Base-by-base conservation (phyloP, 2,113 vertebrate genomes). In the Zapus hudsonius region DNA sequence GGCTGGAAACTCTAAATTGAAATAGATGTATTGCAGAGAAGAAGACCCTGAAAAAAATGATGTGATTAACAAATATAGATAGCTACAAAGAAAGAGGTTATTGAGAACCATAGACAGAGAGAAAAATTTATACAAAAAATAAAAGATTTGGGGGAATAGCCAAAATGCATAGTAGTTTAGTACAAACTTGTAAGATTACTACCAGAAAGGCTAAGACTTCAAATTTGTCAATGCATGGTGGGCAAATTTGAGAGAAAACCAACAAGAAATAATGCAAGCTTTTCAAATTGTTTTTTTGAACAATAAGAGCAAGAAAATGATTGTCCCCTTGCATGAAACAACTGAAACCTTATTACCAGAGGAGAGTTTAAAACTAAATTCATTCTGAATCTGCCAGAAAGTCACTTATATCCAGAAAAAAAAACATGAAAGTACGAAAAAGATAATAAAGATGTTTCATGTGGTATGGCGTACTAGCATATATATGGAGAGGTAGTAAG, bases 221-320 rank as follows among this genome's bases (percentile, higher is more conserved):
- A 90, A 22, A 82, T 90, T 72, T 93, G 59, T 93, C 84, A 72
- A 2, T 84, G 33, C 15, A 38, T 36, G 12, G 23, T 93, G 38
- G 84, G 7, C 10, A 84, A 91, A 36, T 76, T 70, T 91, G 52
- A 95, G 82, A 64, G n/a, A 80, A 90, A 86, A 74, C 17, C 63
- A 95, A 80, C 23, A 89, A 88, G n/a, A 92, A 92, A 79, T 73
- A 52, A 91, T 91, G 36, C 29, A 87, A 87, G 42, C n/a, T 84
- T 96, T 94, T 89, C 79, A 89, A 94, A 94, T 89, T 94, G 91
- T 59, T 89, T 94, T n/a, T 82, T 84, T 52, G 25, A 92, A 85
- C 73, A 94, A 67, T 87, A 87, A 89, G 66, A 89, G 95, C n/a
- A 91, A 96, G 73, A 69, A 96, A 91, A 87, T 93, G 55, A 87